Evolutionary conservation across 2,113 vertebrate species (phyloP), one percentile per base, ranked within the genome.

Genomic region (Ceuthmochares aereus): DNA sequence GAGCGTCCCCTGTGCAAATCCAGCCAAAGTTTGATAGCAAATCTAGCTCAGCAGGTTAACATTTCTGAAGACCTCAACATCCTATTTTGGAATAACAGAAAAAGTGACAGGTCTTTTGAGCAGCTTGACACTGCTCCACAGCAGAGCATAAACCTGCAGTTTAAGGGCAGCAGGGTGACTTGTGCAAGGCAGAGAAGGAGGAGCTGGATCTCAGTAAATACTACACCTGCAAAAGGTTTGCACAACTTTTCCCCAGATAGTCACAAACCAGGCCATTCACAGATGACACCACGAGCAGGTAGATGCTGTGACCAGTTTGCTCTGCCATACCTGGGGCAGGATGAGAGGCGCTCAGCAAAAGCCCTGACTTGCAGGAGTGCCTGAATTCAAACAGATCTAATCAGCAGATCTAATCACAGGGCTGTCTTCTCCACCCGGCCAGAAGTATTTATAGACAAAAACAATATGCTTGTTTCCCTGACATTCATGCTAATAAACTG

Each of bases 401-500:
- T 52, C 79, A 93, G 77, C 74, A 25, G 43, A 27, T 55, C 63
- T 62, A 64, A 40, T 40, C 40, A 19, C 54, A 74, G 51, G 6
- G 49, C 83, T 81, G 77, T 76, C 36, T 81, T 21, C 73, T 49
- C 68, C 88, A 84, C 34, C 93, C 90, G 92, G 27, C 59, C 90
- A 86, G 37, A 12, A 88, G 72, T 64, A 86, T 73, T 96, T 56
- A 72, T 1, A 64, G 60, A 40, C 55, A 78, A 69, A 66, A 91
- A 2, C 64, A 69, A 43, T 43, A 68, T n/a, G 84, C 78, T 58
- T 72, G 56, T 26, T 94, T 94, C 66, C 90, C 69, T 92, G 88
- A 43, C 49, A 74, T 25, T 64, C 76, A 60, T 23, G 73, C 37
- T 95, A 94, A 96, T 92, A 88, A 84, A 23, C 69, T 66, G 60